Base-by-base conservation (phyloP, 2,888 invertebrate genomes). In the Helobdella robusta region DNA sequence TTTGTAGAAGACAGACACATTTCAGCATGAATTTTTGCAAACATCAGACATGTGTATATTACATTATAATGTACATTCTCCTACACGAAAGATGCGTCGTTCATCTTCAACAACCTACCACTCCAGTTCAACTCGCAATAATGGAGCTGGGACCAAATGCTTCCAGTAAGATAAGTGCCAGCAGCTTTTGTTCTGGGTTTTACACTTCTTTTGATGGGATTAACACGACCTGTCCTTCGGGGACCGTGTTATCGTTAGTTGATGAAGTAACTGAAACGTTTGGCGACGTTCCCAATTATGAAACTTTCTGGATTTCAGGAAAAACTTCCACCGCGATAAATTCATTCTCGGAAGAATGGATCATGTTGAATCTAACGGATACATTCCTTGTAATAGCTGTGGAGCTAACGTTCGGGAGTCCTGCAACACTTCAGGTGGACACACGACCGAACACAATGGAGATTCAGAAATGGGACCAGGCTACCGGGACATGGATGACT, bases 391-490 rank as follows among this genome's bases (percentile, higher is more conserved):
- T 62, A 28, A 25, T 28, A 4, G 30, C 48, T 28, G 34, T 62
- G n/a, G 25, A 50, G 8, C 15, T 62, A 4, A 34, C 2, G 4
- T 62, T 62, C 30, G 2, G 48, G 2, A 46, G 30, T 28, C 32
- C 62, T 28, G 28, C 23, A 1, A 50, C 4, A n/a, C 30, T 6
- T 8, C 25, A 18, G 2, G 30, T 30, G n/a, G 62, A 66, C 52
- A 62, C 62, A 56, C 36, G 66, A n/a, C 66, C 66, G 6, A 61
- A 8, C 2, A 54, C 66, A 6, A 54, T 66, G 66, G 50, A 48
- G 44, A n/a, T 66, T 32, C 62, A 66, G 34, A 46, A 56, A 8
- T 44, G 8, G n/a, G 30, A 5, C 3, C 23, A 32, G 1, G 20
- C 30, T 11, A 36, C 11, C 8, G 64, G 30, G 1, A 35, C n/a